Conservation (phyloP, 2,888 invertebrate species). For the Hypolimnas misippus region DNA sequence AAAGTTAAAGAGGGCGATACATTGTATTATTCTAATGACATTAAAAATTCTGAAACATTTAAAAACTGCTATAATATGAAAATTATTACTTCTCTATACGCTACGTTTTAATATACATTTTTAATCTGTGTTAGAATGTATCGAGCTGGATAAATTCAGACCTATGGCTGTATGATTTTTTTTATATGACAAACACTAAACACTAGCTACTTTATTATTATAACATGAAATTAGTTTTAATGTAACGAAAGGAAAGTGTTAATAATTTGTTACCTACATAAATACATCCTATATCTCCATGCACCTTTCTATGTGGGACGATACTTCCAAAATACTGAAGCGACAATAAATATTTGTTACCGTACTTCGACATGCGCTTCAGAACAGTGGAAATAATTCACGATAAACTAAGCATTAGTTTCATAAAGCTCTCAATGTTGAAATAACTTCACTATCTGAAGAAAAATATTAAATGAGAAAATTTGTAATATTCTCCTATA, state of each 20-base stretch:
- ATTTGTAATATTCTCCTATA: conserved; percentile 51
- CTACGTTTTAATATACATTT: not conserved
- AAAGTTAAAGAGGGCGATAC: conserved; percentile 1
- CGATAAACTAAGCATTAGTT: conserved; percentile 42
- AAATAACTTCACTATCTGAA: conserved; percentile 51
- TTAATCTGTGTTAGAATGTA: conserved; percentile 6
- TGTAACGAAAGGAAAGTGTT: conserved; percentile 17
- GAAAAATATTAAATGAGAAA: conserved; percentile 54
- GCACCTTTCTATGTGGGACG: conserved; percentile 49
- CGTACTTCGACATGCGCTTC: conserved; percentile 33
- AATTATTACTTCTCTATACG: conserved; percentile 7
- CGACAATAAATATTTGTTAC: conserved; percentile 44
- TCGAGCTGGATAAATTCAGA: not conserved
- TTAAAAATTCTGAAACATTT: conserved; percentile 10
- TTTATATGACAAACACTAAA: conserved; percentile 2
- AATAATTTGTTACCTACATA: conserved; percentile 26
- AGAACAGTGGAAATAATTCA: conserved; percentile 28
- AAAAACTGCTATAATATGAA: conserved; percentile 28
- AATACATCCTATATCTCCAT: conserved; percentile 56
- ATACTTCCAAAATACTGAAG: conserved; percentile 43
- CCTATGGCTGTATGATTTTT: conserved; percentile 3
- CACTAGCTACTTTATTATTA: conserved; percentile 10
- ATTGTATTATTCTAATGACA: conserved; percentile 5
- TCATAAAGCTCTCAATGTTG: conserved; percentile 62
- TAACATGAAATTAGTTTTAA: conserved; percentile 15